A percentile compares a stretch with the other conserved stretches of the same genome.
Conservation (phyloP, 2,888 invertebrate species). For the Hirtodrosophila duncani region DNA sequence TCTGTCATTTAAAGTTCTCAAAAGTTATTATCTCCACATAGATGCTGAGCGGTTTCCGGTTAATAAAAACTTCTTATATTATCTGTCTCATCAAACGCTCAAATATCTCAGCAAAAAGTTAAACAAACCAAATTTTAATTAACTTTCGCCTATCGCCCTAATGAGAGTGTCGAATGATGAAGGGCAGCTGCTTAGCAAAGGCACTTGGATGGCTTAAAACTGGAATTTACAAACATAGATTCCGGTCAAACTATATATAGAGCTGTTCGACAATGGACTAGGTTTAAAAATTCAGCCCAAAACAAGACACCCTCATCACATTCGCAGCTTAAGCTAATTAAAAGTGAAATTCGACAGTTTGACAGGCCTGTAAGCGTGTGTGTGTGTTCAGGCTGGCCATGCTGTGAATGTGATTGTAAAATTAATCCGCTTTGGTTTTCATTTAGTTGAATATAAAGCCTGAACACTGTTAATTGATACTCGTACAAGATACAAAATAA, state of each 20-base stretch:
- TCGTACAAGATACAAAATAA: constrained; percentile 24
- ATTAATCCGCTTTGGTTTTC: constrained; percentile 26
- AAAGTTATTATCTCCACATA: no score
- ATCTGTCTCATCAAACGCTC: constrained; percentile 15
- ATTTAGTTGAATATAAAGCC: constrained; percentile 29
- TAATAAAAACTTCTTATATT: constrained; percentile 3
- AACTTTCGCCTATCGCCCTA: constrained; percentile 38
- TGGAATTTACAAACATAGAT: constrained; percentile 12
- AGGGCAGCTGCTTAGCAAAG: no score
- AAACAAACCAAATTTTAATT: constrained; percentile 61
- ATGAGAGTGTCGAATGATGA: constrained; percentile 21
- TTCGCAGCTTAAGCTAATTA: constrained; percentile 34
- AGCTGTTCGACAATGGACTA: no score
- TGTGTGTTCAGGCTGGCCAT: no score
- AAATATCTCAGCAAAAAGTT: constrained; percentile 41
- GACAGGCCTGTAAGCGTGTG: constrained; percentile 8
- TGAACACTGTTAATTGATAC: constrained; percentile 64
- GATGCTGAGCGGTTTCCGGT: constrained; percentile 6
- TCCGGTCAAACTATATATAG: constrained; percentile 8
- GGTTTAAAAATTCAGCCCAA: constrained; percentile 28
- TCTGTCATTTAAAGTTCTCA: no score
- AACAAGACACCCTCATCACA: constrained; percentile 32
- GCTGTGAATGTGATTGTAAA: constrained; percentile 1
- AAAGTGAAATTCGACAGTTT: constrained; percentile 42
- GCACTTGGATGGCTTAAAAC: no score